These are phyloP conservation scores for Leptatherina wallacei DNA, from an alignment of 2,797 vertebrate genomes.

Conservation along the genomic window DNA sequence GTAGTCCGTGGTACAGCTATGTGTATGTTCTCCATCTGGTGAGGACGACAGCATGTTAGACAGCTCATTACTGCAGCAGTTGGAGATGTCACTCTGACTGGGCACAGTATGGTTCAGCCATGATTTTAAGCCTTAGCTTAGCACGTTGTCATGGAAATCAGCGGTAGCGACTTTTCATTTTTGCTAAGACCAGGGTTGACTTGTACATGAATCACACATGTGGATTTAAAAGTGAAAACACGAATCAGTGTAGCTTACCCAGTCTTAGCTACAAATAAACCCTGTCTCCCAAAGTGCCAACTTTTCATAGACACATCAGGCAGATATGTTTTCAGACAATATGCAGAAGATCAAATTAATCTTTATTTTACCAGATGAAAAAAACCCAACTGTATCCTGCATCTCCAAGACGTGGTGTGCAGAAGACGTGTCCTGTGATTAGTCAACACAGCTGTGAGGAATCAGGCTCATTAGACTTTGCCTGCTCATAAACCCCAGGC, in stretches of 20 bases:
- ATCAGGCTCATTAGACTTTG: no score
- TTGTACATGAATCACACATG: conserved; percentile 31
- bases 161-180: conserved; percentile 58
- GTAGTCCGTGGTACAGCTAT: conserved; percentile 34
- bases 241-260: conserved; percentile 30
- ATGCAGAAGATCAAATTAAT: not conserved
- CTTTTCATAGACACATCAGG: conserved; percentile 17
- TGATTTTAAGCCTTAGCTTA: conserved; percentile 67
- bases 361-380: no score
- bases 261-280: conserved; percentile 1
- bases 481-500: no score
- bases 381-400: no score
- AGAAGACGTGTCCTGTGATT: no score
- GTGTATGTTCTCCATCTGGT: conserved; percentile 65
- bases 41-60: conserved; percentile 65
- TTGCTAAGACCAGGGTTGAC: conserved; percentile 24
- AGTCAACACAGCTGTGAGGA: no score
- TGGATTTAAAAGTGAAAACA: conserved; percentile 27
- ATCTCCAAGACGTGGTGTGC: no score
- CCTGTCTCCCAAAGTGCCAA: not conserved
- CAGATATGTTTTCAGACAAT: conserved; percentile 12
- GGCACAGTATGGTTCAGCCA: conserved; percentile 70
- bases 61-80: conserved; percentile 79
- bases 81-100: conserved; percentile 76
- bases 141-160: conserved; percentile 74